phyloP scores from a whole-genome alignment of 2,888 invertebrate species.

The Latrodectus elegans region DNA sequence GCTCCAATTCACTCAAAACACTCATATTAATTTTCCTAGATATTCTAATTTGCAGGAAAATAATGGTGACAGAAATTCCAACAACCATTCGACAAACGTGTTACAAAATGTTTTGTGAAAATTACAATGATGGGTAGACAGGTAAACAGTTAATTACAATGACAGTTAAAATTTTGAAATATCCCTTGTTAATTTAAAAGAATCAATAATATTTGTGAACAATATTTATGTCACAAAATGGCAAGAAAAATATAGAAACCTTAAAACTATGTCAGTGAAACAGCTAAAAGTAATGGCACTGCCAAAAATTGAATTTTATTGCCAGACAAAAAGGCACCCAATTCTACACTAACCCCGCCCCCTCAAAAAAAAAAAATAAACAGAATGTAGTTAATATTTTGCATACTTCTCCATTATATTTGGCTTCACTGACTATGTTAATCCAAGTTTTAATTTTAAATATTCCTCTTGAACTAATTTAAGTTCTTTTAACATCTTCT shows the following conservation, averaged over 20 bases:
- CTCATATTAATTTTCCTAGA: neutral
- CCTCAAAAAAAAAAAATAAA: no score
- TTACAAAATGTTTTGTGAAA: neutral
- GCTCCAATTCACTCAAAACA: neutral
- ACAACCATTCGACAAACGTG: neutral
- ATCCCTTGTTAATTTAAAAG: no score
- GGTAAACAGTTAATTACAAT: no score
- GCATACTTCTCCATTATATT: no score
- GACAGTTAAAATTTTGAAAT: no score
- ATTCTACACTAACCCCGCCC: neutral
- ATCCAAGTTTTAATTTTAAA: no score
- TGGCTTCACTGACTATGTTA: no score
- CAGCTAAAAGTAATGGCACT: neutral
- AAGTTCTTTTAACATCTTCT: no score
- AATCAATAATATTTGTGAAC: no score
- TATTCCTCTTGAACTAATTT: no score
- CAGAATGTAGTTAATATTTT: no score
- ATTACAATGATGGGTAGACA: no score
- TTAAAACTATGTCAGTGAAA: neutral
- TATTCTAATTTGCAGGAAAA: neutral
- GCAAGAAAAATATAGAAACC: neutral
- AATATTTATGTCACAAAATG: neutral
- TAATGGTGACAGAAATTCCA: neutral
- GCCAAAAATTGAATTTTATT: neutral
- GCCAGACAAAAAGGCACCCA: neutral